Evolutionary conservation across 2,888 invertebrate species (phyloP), one percentile per base, ranked within the genome.

Genomic region (Cordilura impudica): DNA sequence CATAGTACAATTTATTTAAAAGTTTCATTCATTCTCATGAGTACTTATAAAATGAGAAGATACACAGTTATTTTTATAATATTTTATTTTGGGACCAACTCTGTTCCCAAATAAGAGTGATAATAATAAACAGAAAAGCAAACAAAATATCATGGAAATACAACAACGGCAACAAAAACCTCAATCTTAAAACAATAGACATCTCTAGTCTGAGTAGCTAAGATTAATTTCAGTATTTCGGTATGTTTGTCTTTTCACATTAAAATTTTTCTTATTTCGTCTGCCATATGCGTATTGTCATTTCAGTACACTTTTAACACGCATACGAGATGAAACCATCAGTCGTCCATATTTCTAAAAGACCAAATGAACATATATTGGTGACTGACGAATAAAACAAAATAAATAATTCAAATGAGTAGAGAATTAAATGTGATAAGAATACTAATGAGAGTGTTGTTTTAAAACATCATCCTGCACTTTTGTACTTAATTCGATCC

Each of bases 381-480:
- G 19, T 45, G 18, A 39, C 51, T 16, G 16, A 49, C 39, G 21
- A 23, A 61, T 53, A 26, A 21, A 61, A n/a, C n/a, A n/a, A 29
- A 21, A 51, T 51, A 49, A 19, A 12, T 21, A 12, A n/a, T 58
- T 45, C 29, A 45, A 66, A n/a, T n/a, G n/a, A n/a, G n/a, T n/a
- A n/a, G n/a, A n/a, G n/a, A 73, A 58, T 18, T 12, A 66, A 66
- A 51, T 60, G 53, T 67, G 73, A 74, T 74, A 74, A 74, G 73
- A 74, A 12, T 10, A 10, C 18, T 29, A 49, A 29, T 4, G 12
- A 49, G 19, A 49, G n/a, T 49, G 1, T 51, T 23, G 23, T 14
- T 51, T 39, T 12, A 39, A 39, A 12, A 39, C 2, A 39, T 39
- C n/a, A n/a, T 39, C 10, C 5, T 61, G 43, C 43, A 16, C 35